Conservation (phyloP, 30 jellyfish, hydroid and myxozoan genomes). For the Pseudorhiza aurosa region DNA sequence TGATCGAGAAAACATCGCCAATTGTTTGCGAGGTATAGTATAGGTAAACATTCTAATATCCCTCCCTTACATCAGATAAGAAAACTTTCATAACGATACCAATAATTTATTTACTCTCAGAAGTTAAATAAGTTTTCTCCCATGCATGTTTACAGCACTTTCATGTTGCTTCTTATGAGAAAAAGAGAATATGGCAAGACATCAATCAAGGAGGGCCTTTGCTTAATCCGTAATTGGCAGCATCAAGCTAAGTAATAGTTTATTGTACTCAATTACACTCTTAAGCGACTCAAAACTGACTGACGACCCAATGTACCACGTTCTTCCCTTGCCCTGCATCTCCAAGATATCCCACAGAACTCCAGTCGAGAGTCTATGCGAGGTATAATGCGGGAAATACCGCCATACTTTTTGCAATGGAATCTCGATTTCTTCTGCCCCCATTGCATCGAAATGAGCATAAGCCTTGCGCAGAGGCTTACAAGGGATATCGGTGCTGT, state of each 20-base stretch:
- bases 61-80: no score
- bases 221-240: not conserved
- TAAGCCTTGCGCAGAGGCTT: slow-evolving; percentile 4
- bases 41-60: no score
- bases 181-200: no score
- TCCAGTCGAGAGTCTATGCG: slow-evolving; percentile 37
- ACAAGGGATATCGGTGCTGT: slow-evolving; percentile 50
- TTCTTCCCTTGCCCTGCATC: slow-evolving; percentile 61
- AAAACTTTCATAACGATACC: no score
- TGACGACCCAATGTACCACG: slow-evolving; percentile 83
- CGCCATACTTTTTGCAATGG: slow-evolving; percentile 42
- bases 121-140: no score
- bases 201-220: no score
- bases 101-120: no score
- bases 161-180: no score
- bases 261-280: slow-evolving; percentile 77
- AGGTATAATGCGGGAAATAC: slow-evolving; percentile 63
- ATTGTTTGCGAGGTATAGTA: no score
- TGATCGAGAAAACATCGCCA: no score
- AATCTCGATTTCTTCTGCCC: slow-evolving; percentile 6
- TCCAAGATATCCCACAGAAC: slow-evolving; percentile 64
- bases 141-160: no score
- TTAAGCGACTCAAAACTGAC: slow-evolving; percentile 75
- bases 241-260: slow-evolving; percentile 31
- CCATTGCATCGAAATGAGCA: slow-evolving; percentile 20